These are phyloP conservation scores for Brachionus paranguensis DNA, from an alignment of 1,140 invertebrate species.

Conservation along the genomic window DNA sequence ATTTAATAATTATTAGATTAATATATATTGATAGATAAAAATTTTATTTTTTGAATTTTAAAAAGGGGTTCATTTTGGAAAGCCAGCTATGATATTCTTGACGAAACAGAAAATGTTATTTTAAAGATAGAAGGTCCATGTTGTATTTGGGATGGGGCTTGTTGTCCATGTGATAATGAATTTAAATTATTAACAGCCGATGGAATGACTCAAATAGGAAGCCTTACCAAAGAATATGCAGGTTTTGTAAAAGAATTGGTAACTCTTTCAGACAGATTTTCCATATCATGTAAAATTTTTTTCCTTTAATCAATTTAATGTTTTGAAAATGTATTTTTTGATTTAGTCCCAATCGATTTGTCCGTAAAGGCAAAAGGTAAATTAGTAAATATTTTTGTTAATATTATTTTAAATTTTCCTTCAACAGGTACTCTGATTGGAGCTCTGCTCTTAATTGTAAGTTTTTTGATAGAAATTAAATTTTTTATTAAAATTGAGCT, in stretches of 20 bases:
- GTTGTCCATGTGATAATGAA: slow-evolving; percentile 37
- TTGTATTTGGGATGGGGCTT: slow-evolving; percentile 33
- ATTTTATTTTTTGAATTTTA: neutral
- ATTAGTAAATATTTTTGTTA: too few species aligned
- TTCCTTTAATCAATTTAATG: neutral
- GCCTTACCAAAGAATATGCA: slow-evolving; percentile 6
- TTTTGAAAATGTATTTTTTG: neutral
- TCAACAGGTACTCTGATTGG: slow-evolving; percentile 8
- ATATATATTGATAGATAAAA: neutral
- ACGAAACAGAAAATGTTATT: neutral
- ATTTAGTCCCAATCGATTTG: slow-evolving; percentile 45
- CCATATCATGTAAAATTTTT: neutral
- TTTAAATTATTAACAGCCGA: slow-evolving; percentile 12
- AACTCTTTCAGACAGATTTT: neutral
- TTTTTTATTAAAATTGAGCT: neutral
- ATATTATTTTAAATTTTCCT: neutral
- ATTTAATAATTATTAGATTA: too few species aligned
- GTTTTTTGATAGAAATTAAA: neutral
- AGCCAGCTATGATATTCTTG: slow-evolving; percentile 5
- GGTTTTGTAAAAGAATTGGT: slow-evolving; percentile 28
- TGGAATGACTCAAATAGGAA: slow-evolving; percentile 5
- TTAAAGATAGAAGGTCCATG: slow-evolving; percentile 29
- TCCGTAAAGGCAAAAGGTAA: slow-evolving; percentile 19
- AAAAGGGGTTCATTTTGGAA: slow-evolving; percentile 28
- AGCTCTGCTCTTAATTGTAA: slow-evolving; percentile 40